These are phyloP conservation scores for Neosalanx taihuensis DNA, from an alignment of 2,797 vertebrate species.

Conservation along the genomic window DNA sequence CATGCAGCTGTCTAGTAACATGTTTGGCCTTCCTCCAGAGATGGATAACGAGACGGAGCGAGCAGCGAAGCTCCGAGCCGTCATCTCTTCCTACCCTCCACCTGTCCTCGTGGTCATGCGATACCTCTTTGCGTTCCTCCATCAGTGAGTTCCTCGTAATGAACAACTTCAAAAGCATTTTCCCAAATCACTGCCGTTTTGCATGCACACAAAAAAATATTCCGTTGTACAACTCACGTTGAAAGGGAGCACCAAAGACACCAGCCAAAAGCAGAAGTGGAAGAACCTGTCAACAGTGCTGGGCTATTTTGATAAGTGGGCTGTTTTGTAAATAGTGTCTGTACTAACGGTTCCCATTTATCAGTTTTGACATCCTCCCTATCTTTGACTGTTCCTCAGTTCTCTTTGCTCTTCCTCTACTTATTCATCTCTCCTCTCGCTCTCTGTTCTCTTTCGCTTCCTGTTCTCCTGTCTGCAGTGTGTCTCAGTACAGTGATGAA, in stretches of 20 bases:
- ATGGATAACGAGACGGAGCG: constrained; percentile 73
- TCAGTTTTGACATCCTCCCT: not conserved
- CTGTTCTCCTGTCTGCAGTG: constrained; percentile 53
- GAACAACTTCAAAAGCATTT: not conserved
- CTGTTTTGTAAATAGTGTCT: not conserved
- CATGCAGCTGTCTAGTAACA: not conserved
- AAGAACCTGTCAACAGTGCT: not conserved
- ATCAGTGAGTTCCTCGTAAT: constrained; percentile 79
- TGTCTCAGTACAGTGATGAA: constrained; percentile 90
- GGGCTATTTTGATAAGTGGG: constrained; percentile 1
- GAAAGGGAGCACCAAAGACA: not conserved
- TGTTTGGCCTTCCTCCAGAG: constrained; percentile 60
- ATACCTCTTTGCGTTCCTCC: constrained; percentile 89
- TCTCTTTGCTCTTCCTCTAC: not conserved
- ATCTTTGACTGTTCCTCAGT: not conserved
- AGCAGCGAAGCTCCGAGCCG: constrained; percentile 66
- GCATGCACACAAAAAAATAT: not conserved
- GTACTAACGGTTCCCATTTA: not conserved
- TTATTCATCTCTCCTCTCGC: not conserved
- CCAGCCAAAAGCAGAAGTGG: constrained; percentile 1
- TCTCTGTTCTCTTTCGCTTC: not conserved
- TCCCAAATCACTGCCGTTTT: not conserved
- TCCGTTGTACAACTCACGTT: not conserved
- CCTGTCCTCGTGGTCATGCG: constrained; percentile 78
- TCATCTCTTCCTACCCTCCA: constrained; percentile 71